Conservation (phyloP, 53 echinoderm and acorn worm genomes). For the Crossaster papposus region DNA sequence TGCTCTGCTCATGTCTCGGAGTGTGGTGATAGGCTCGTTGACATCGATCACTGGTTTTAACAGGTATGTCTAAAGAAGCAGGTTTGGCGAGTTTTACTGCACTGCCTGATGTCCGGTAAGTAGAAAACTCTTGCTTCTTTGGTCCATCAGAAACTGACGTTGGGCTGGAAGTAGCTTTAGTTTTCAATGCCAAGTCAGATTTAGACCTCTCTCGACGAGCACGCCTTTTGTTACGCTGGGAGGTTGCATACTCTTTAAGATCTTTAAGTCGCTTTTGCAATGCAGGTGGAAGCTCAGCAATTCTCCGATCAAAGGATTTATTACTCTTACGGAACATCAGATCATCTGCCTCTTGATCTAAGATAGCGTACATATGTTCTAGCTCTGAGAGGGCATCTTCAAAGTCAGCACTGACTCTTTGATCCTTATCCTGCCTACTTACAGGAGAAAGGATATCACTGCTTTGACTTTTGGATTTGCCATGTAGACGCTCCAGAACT, state of each 20-base stretch:
- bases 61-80: constrained; percentile 13
- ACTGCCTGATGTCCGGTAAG: constrained; percentile 61
- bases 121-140: constrained; percentile 71
- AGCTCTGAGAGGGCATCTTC: constrained; percentile 75
- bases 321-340: constrained; percentile 63
- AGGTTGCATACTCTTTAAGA: constrained; percentile 58
- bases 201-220: constrained; percentile 74
- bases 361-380: constrained; percentile 68
- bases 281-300: constrained; percentile 66
- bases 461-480: constrained; percentile 41
- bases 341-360: constrained; percentile 74
- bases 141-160: constrained; percentile 23
- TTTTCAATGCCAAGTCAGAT: constrained; percentile 70
- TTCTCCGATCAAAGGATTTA: constrained; percentile 66
- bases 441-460: constrained; percentile 36
- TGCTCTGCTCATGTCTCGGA: constrained; percentile 47
- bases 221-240: constrained; percentile 68
- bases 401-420: constrained; percentile 70
- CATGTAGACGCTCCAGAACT: constrained; percentile 38
- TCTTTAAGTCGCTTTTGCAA: constrained; percentile 62
- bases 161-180: constrained; percentile 1
- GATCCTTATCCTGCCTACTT: constrained; percentile 3
- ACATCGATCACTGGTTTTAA: constrained; percentile 36
- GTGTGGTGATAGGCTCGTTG: constrained; percentile 26
- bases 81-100: constrained; percentile 37